phyloP scores from a whole-genome alignment of 35 echinoderm and acorn worm species.

The Lytechinus pictus region DNA sequence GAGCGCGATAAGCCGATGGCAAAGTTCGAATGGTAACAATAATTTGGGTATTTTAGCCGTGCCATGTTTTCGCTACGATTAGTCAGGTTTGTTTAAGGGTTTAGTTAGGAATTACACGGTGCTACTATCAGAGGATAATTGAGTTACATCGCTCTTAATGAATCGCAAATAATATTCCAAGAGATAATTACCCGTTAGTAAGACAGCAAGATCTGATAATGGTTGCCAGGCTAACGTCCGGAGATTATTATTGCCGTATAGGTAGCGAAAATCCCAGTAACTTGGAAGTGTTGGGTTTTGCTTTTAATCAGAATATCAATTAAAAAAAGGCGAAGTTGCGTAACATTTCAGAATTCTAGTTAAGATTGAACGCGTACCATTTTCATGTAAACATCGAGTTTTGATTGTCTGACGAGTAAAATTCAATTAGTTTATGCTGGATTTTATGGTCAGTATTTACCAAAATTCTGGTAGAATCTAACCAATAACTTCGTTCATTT shows the following conservation, averaged over 20 bases:
- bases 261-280: not conserved
- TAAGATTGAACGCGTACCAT: too few species aligned
- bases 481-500: too few species aligned
- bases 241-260: not conserved
- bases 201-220: not conserved
- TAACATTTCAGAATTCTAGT: too few species aligned
- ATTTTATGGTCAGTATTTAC: too few species aligned
- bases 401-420: too few species aligned
- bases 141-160: constrained; percentile 42
- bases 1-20: not conserved
- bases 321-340: not conserved
- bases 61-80: constrained; percentile 39
- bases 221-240: not conserved
- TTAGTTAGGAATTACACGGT: constrained; percentile 36
- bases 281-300: not conserved
- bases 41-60: not conserved
- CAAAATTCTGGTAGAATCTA: too few species aligned
- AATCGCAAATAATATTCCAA: constrained; percentile 9
- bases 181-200: not conserved
- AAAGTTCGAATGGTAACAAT: constrained; percentile 13
- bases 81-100: constrained; percentile 23
- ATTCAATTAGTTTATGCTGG: too few species aligned
- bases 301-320: not conserved
- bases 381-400: too few species aligned
- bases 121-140: not conserved